phyloP scores from a whole-genome alignment of 2,888 invertebrate species.

The Rhamnusium bicolor region DNA sequence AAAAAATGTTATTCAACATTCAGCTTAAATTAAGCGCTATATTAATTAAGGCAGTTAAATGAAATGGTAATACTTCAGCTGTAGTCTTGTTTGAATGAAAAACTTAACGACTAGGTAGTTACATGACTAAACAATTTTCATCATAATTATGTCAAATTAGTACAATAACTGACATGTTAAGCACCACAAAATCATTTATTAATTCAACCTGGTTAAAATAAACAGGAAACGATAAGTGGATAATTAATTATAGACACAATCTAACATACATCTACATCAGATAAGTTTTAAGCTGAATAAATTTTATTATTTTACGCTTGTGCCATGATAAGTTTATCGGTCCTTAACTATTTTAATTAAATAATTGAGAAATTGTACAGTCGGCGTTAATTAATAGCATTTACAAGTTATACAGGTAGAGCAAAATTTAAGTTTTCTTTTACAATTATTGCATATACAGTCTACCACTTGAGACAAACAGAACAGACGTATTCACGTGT shows the following conservation, averaged over 20 bases:
- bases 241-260: conserved; percentile 55
- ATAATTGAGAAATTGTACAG: neutral
- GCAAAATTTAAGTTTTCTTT: too few species aligned
- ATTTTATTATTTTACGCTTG: conserved; percentile 13
- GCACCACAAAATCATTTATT: conserved; percentile 47
- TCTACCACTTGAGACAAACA: too few species aligned
- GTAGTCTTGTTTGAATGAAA: conserved; percentile 37
- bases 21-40: conserved; percentile 1
- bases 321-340: neutral
- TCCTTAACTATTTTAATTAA: conserved; percentile 4
- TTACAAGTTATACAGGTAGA: too few species aligned
- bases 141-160: conserved; percentile 60
- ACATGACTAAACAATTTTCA: conserved; percentile 46
- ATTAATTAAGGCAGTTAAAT: neutral
- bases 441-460: too few species aligned
- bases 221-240: conserved; percentile 63
- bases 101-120: conserved; percentile 27
- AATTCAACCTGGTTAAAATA: conserved; percentile 56
- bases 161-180: conserved; percentile 57
- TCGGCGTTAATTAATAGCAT: neutral
- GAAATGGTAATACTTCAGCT: conserved; percentile 28
- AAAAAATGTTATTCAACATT: neutral
- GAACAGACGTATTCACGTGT: too few species aligned
- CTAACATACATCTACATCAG: conserved; percentile 18
- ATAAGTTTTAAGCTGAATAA: conserved; percentile 9